Evolutionary conservation across 2,888 invertebrate genomes (phyloP).

Genomic region (Isoperla grammatica): DNA sequence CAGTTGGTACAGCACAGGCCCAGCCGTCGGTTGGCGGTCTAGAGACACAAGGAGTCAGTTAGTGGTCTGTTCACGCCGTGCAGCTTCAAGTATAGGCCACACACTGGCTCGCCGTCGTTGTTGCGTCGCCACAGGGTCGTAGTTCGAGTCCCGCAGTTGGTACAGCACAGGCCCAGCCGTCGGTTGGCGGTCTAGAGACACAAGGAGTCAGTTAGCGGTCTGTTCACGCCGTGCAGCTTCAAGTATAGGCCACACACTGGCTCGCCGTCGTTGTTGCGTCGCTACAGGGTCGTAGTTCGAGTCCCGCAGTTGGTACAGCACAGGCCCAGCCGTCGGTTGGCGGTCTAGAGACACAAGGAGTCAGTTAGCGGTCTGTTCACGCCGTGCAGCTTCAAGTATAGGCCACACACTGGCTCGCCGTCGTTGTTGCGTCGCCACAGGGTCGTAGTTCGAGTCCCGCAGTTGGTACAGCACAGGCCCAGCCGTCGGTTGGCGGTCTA

Average conservation of each 20-base stretch:
- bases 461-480: conserved; percentile 93
- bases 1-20: conserved; percentile 96
- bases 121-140: conserved; percentile 98
- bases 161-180: conserved; percentile 86
- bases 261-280: conserved; percentile 96
- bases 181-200: conserved; percentile 71
- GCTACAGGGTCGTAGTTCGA: conserved; percentile 95
- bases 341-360: conserved; percentile 62
- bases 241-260: conserved; percentile 97
- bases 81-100: conserved; percentile 93
- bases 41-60: conserved; percentile 55
- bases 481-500: conserved; percentile 82
- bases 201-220: conserved; percentile 85
- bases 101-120: conserved; percentile 96
- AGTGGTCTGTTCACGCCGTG: conserved; percentile 89
- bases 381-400: conserved; percentile 94
- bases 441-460: conserved; percentile 94
- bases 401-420: conserved; percentile 96
- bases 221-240: conserved; percentile 88
- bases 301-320: conserved; percentile 97
- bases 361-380: conserved; percentile 87
- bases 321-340: conserved; percentile 80
- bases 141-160: conserved; percentile 95
- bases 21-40: conserved; percentile 81
- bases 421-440: conserved; percentile 97